phyloP scores from a whole-genome alignment of 2,797 vertebrate genomes.

The Pristis pectinata region DNA sequence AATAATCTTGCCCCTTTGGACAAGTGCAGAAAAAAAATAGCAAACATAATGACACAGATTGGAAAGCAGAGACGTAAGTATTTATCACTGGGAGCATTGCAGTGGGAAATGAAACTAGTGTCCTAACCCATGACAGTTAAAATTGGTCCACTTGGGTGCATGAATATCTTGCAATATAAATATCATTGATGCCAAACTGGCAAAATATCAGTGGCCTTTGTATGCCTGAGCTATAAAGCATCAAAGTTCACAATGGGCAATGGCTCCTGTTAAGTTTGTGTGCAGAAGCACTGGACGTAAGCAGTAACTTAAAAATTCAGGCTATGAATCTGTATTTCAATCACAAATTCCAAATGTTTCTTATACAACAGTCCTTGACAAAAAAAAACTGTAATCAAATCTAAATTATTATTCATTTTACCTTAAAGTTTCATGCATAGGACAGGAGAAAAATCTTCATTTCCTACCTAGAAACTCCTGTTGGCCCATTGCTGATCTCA shows the following conservation, averaged over 20 bases:
- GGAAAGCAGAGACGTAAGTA: neutral
- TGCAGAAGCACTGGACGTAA: neutral
- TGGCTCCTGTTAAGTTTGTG: neutral
- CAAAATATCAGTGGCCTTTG: neutral
- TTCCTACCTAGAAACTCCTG: constrained; percentile 58
- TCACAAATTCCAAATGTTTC: neutral
- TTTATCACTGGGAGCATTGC: neutral
- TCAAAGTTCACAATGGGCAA: neutral
- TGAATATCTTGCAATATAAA: neutral
- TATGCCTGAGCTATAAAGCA: neutral
- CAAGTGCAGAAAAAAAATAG: neutral
- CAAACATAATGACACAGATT: neutral
- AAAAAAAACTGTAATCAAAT: neutral
- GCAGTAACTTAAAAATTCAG: neutral
- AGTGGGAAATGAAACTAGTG: neutral
- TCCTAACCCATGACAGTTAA: neutral
- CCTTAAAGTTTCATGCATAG: neutral
- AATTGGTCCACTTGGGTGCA: neutral
- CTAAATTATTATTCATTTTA: neutral
- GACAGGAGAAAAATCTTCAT: neutral
- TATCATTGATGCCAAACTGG: neutral
- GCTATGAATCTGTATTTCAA: neutral
- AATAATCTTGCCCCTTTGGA: neutral
- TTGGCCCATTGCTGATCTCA: constrained; percentile 58
- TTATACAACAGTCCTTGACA: neutral